Evolutionary conservation across 2,888 invertebrate species (phyloP), one percentile per base, ranked within the genome.

Genomic region (Steinernema scapterisci): DNA sequence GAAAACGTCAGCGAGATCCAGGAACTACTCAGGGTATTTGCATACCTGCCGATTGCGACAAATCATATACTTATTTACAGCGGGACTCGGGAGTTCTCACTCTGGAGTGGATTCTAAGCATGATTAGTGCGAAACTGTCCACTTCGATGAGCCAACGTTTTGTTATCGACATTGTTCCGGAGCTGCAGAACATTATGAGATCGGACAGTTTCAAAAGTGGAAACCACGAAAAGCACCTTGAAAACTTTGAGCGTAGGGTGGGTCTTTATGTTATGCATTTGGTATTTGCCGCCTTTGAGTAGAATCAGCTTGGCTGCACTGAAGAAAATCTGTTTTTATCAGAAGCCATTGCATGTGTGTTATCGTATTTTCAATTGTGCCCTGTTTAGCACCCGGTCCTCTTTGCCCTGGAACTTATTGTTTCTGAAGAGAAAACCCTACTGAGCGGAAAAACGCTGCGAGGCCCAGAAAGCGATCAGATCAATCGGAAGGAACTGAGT

Each of bases 71-170:
- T 27, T 25, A 16, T 71, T 77, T 81, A 19, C 78, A 87, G 85
- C 77, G 79, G 23, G 87, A 87, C 72, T 77, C 80, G 7, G 81
- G 82, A 21, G 78, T 85, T 16, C 80, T 87, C 7, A 82, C 82
- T 1, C 75, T 87, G 19, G 85, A 87, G 46, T 87, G 87, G 87
- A 77, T 87, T 43, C 76, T 87, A 19, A 80, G 81, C 45, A 84
- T 86, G 84, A 83, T 87, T 16, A 78, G 78, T 45, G 83, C 83
- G 16, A 80, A 78, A 56, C 74, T 87, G 25, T 76, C 81, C 6
- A 79, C 82, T 9, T 80, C 84, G 11, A 84, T 78, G 75, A 73
- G 79, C 13, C 84, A 87, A 71, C 78, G 84, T 11, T 83, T 83
- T 73, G 73, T 83, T 19, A 75, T 83, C 44, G 83, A 83, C 73